Percentiles rank a stretch among this genome's conserved stretches.
These are phyloP conservation scores for Cheilosia pagana DNA, from an alignment of 2,888 invertebrate species.

Conservation along the genomic window DNA sequence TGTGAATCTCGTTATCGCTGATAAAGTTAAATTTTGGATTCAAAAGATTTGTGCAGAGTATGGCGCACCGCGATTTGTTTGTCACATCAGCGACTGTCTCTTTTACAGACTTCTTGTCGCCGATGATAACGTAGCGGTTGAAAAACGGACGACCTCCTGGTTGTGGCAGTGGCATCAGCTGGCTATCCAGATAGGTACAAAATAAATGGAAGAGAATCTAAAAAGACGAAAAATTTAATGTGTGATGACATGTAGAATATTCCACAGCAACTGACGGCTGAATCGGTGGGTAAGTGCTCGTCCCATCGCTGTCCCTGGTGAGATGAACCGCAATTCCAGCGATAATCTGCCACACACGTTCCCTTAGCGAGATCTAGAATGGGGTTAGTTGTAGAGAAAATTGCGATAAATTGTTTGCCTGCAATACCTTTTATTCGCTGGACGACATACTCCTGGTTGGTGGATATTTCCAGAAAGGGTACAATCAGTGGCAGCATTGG, in stretches of 20 bases:
- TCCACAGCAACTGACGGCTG: constrained; percentile 86
- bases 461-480: constrained; percentile 91
- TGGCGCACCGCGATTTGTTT: constrained; percentile 83
- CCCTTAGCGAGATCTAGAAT: constrained; percentile 89
- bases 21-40: constrained; percentile 83
- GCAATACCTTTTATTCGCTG: constrained; percentile 87
- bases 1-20: constrained; percentile 87
- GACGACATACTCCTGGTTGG: constrained; percentile 94
- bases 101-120: constrained; percentile 82
- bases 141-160: constrained; percentile 87
- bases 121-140: constrained; percentile 84
- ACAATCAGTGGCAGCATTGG: constrained; percentile 85
- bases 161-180: constrained; percentile 88
- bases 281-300: constrained; percentile 93
- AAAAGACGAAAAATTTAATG: constrained; percentile 74
- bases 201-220: constrained; percentile 93
- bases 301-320: constrained; percentile 91
- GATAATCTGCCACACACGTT: constrained; percentile 94
- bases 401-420: not conserved
- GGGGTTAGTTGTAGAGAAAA: constrained; percentile 19
- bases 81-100: constrained; percentile 81
- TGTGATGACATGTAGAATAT: not conserved
- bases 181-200: constrained; percentile 93
- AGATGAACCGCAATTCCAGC: constrained; percentile 92
- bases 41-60: constrained; percentile 81